Conservation (phyloP, 1,140 invertebrate species). For the Chironomus striatipennis region DNA sequence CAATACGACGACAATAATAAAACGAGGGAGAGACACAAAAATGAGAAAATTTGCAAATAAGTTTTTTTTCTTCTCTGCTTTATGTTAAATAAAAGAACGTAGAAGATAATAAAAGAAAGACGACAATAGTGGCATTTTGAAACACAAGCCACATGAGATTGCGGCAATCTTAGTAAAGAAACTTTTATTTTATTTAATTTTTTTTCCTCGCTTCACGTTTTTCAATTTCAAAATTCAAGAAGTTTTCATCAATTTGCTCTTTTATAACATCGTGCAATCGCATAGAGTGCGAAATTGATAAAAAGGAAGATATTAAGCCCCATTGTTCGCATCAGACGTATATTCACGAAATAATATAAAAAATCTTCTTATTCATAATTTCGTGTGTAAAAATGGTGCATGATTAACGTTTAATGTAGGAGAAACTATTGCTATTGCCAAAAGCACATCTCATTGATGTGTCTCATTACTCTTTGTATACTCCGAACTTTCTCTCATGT, state of each 20-base stretch:
- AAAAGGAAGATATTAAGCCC: background rate
- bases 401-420: background rate
- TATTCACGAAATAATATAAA: background rate
- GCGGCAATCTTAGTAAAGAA: background rate
- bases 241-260: background rate
- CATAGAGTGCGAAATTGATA: background rate
- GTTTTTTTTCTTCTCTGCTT: background rate
- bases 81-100: background rate
- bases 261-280: background rate
- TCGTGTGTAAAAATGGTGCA: background rate
- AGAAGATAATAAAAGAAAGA: background rate
- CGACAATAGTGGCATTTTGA: background rate
- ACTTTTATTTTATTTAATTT: background rate
- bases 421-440: conserved; percentile 1
- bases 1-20: background rate
- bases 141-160: background rate
- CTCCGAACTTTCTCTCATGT: background rate
- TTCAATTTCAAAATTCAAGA: background rate
- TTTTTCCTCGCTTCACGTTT: background rate
- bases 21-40: background rate
- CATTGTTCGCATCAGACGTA: conserved; percentile 5
- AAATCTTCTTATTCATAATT: conserved; percentile 2
- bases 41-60: background rate
- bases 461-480: background rate
- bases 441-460: background rate